Conservation (phyloP, 2,888 invertebrate genomes). For the Julus scandinavius region DNA sequence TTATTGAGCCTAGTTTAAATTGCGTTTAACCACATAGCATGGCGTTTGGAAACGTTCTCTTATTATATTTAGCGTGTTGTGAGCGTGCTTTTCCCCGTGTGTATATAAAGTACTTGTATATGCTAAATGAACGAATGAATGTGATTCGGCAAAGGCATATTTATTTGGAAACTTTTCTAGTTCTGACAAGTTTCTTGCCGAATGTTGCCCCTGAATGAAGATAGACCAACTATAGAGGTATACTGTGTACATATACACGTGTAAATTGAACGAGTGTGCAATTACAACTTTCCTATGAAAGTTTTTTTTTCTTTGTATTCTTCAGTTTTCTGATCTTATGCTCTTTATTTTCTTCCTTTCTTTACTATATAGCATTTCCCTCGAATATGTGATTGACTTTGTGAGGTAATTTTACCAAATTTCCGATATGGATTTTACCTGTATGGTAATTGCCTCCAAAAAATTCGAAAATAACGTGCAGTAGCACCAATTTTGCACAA, state of each 20-base stretch:
- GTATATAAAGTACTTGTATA: neutral
- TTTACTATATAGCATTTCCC: neutral
- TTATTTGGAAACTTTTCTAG: conserved; percentile 3
- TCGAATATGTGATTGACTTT: neutral
- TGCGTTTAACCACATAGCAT: neutral
- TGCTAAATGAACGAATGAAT: conserved; percentile 5
- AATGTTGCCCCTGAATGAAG: neutral
- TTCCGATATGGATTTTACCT: neutral
- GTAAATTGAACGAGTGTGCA: conserved; percentile 28
- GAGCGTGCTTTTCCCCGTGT: neutral
- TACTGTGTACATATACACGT: neutral
- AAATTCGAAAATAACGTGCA: neutral
- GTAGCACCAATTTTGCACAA: neutral
- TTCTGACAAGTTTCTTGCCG: neutral
- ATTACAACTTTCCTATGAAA: neutral
- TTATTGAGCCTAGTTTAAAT: neutral
- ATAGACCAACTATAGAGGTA: too few relatives aligned
- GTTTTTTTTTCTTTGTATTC: neutral
- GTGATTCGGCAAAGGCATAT: neutral
- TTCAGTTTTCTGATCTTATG: neutral
- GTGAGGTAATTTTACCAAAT: neutral
- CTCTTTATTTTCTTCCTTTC: too few relatives aligned
- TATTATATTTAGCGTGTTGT: conserved; percentile 21
- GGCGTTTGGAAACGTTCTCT: neutral
- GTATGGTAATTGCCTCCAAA: neutral